Conservation (phyloP, 2,797 vertebrate species). For the Lithobates pipiens region DNA sequence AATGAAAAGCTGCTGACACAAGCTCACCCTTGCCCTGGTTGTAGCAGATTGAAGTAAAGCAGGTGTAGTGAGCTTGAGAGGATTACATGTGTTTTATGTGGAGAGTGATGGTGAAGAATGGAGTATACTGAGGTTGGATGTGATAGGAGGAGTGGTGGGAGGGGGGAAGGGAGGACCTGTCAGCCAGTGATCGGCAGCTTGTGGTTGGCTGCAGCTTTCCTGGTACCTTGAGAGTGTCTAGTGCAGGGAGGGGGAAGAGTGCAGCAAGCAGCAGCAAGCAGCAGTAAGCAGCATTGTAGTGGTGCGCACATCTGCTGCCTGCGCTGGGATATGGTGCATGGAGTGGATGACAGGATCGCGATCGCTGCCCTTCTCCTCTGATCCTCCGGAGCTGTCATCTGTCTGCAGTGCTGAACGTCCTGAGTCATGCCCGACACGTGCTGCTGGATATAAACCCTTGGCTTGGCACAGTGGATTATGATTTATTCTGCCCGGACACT, state of each 20-base stretch:
- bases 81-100: too few relatives aligned
- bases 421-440: slow-evolving; percentile 63
- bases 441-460: slow-evolving; percentile 67
- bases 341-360: slow-evolving; percentile 45
- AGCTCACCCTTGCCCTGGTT: background rate
- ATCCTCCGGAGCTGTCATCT: background rate
- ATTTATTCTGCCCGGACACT: slow-evolving; percentile 77
- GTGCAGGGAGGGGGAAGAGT: slow-evolving; percentile 67
- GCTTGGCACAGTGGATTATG: slow-evolving; percentile 71
- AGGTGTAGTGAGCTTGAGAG: background rate
- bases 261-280: slow-evolving; percentile 6
- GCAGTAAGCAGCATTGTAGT: slow-evolving; percentile 52
- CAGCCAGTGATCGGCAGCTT: slow-evolving; percentile 56
- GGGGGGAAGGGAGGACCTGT: slow-evolving; percentile 37
- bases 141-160: slow-evolving; percentile 49
- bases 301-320: slow-evolving; percentile 61
- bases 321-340: slow-evolving; percentile 63
- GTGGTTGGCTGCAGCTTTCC: slow-evolving; percentile 68
- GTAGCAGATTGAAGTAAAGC: background rate
- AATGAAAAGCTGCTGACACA: too few relatives aligned
- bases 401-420: slow-evolving; percentile 8
- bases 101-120: background rate
- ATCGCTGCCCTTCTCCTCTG: slow-evolving; percentile 33
- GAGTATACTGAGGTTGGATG: background rate
- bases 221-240: slow-evolving; percentile 69